These are phyloP conservation scores for Plecturocebus donacophilus DNA, from an alignment of 2,113 vertebrate species.

Conservation along the genomic window DNA sequence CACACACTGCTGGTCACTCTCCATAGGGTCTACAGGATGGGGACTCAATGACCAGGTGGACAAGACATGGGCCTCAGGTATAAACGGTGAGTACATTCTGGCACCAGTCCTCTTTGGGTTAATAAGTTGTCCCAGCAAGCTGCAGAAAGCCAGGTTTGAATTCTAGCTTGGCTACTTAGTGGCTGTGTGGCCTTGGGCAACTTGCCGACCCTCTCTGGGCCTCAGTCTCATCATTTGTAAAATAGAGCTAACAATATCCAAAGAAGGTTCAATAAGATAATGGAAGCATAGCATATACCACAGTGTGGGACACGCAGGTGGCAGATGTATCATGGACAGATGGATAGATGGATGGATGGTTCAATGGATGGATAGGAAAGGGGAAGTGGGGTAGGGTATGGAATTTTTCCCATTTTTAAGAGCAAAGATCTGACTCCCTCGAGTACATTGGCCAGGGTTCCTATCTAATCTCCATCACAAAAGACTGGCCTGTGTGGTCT, in stretches of 20 bases:
- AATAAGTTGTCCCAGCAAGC: neutral
- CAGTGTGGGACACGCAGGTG: neutral
- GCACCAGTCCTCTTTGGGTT: accelerated
- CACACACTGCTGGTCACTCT: neutral
- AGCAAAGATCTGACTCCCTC: neutral
- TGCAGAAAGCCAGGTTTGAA: neutral
- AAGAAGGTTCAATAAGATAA: neutral
- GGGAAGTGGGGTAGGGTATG: no score
- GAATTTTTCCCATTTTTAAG: neutral
- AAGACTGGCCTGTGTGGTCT: conserved; percentile 51
- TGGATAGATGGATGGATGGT: neutral
- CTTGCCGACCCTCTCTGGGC: neutral
- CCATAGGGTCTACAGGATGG: no score
- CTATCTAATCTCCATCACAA: neutral
- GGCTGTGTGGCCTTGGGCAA: neutral
- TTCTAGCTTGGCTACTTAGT: neutral
- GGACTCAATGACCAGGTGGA: neutral
- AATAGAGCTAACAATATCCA: neutral
- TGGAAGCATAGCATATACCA: accelerated
- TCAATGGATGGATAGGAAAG: neutral
- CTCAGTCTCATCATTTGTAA: neutral
- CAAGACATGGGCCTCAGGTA: neutral
- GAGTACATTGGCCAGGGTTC: neutral
- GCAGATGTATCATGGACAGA: neutral
- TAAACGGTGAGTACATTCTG: neutral